Evolutionary conservation across 1,140 invertebrate genomes (phyloP), one percentile per base, ranked within the genome.

Genomic region (Zaprionus taronus): DNA sequence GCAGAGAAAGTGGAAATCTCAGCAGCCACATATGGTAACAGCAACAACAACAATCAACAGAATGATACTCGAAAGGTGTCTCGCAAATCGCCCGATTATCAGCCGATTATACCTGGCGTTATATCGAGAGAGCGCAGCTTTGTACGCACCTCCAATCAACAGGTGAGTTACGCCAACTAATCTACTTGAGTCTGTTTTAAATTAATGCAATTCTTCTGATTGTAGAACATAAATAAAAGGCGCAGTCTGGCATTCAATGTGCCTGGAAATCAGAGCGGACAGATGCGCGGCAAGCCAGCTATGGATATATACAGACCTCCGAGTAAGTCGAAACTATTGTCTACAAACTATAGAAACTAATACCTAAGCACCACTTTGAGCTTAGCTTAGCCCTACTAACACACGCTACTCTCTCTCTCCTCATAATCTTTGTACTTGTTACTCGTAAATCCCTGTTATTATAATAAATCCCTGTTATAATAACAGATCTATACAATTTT

Each of bases 301-400:
- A 95, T 97, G 92, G 96, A 97, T 94, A 97, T 97, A 81, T 97
- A 98, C 92, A 95, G 97, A 89, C 97, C 97, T 22, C 97, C 97
- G 92, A 97, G 97, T 96, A 93, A 94, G 93, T 94, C 22, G 36
- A 56, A 12, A 26, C 56, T 22, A 66, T 49, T 17, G 20, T 36
- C 36, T 69, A 31, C 17, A 11, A n/a, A 28, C 12, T 44, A 22
- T 51, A 38, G 31, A 51, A 47, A 11, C 17, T 51, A 51, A 51
- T 2, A 12, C 47, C 20, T 1, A 14, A 34, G 31, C 31, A 34
- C 22, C 22, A 51, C 20, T 51, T 47, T 51, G 12, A 22, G 47
- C 47, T 51, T 14, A 51, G 47, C 47, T 51, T 51, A 7, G 47
- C 47, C 47, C 47, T 24, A 24, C 47, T 51, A 51, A 20, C 2